phyloP scores from a whole-genome alignment of 2,113 vertebrate species.

The Hemiprocne comata region DNA sequence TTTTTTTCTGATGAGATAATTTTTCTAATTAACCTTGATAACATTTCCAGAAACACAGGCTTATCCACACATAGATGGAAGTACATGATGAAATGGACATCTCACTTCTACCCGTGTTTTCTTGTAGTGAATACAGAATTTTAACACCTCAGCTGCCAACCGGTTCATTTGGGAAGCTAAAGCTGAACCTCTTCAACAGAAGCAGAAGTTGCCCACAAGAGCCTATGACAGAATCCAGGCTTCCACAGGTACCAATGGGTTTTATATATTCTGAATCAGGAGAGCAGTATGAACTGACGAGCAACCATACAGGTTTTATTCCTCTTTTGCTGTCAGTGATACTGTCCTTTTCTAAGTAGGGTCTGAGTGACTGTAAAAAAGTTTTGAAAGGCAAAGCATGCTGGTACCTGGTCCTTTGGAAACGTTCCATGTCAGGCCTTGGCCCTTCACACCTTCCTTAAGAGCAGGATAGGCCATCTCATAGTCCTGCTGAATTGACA shows the following conservation, averaged over 20 bases:
- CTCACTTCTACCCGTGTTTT: not conserved
- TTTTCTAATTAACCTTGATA: conserved; percentile 96
- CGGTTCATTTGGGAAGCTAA: not conserved
- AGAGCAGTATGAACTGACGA: not conserved
- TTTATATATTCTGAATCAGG: not conserved
- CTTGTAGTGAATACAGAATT: not conserved
- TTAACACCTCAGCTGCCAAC: conserved; percentile 34
- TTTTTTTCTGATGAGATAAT: conserved; percentile 87
- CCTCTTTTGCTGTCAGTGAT: not conserved
- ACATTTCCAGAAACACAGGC: conserved; percentile 64
- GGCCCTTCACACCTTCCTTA: not conserved
- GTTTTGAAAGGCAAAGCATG: not conserved
- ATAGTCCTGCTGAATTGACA: not conserved
- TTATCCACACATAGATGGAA: not conserved
- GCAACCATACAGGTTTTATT: not conserved
- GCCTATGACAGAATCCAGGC: not conserved
- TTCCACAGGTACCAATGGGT: accelerated
- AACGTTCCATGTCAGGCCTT: not conserved
- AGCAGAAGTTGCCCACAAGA: not conserved
- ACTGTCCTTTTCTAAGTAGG: not conserved
- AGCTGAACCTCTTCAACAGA: not conserved
- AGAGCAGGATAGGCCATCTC: no score
- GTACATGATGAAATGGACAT: conserved; percentile 30
- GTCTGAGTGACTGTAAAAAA: not conserved
- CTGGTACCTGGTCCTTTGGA: not conserved